Conservation (phyloP, 2,888 invertebrate genomes). For the Physocephala rufipes region DNA sequence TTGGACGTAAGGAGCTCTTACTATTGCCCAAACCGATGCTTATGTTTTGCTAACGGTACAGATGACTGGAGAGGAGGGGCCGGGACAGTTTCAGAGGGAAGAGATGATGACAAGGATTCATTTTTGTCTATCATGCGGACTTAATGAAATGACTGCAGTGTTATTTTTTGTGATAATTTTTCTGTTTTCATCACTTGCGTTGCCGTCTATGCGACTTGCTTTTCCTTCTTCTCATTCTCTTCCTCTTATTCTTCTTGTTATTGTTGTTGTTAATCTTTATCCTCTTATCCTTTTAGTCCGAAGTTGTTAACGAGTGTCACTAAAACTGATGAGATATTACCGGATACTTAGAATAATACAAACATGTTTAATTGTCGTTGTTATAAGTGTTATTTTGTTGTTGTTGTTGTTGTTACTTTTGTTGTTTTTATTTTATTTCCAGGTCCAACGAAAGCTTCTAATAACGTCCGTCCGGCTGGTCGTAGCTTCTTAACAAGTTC, state of each 20-base stretch:
- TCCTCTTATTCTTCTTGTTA: too few species aligned
- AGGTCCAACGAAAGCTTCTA: too few species aligned
- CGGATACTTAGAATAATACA: slow-evolving; percentile 31
- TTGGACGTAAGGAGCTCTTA: too few species aligned
- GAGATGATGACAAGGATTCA: too few species aligned
- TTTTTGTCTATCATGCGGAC: too few species aligned
- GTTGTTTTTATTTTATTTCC: too few species aligned
- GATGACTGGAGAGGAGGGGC: too few species aligned
- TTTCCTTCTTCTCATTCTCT: slow-evolving; percentile 1
- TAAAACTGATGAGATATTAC: slow-evolving; percentile 31
- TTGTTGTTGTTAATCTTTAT: too few species aligned
- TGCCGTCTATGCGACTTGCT: background rate
- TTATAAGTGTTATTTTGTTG: background rate
- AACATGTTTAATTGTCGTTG: background rate
- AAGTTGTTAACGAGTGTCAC: slow-evolving; percentile 42
- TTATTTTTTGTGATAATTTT: background rate
- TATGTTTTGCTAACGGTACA: too few species aligned
- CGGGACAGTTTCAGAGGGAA: too few species aligned
- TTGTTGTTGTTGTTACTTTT: slow-evolving; percentile 23
- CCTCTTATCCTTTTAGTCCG: slow-evolving; percentile 42
- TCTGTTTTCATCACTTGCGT: background rate
- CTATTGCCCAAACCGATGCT: too few species aligned
- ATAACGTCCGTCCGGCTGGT: too few species aligned
- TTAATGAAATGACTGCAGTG: background rate
- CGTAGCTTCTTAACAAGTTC: background rate